A percentile compares a stretch with the other conserved stretches of the same genome.
phyloP scores from a whole-genome alignment of 2,113 vertebrate genomes.

The Myrmecophaga tridactyla region DNA sequence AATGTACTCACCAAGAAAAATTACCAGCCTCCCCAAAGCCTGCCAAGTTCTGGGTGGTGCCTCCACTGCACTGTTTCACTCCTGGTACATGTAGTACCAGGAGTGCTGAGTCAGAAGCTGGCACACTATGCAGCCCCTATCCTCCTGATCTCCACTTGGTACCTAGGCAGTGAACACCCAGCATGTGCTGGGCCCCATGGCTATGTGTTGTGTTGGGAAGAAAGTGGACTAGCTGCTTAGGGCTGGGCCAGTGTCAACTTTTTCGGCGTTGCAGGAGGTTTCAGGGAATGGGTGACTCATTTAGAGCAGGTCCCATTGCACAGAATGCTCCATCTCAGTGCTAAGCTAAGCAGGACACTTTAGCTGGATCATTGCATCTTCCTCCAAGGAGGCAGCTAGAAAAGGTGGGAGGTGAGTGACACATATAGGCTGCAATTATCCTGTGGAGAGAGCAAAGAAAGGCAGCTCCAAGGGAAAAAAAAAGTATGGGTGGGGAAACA shows the following conservation, averaged over 20 bases:
- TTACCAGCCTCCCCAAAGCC: background rate
- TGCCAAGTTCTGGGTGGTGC: background rate
- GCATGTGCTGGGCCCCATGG: background rate
- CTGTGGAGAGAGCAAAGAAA: background rate
- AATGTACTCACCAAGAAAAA: background rate
- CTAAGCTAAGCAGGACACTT: background rate
- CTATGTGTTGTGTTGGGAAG: background rate
- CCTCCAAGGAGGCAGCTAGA: background rate
- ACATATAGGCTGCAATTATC: background rate
- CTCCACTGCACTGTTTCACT: background rate
- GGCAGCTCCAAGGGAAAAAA: background rate
- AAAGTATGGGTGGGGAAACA: background rate
- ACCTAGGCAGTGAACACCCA: background rate
- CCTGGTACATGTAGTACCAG: background rate
- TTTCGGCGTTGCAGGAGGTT: background rate
- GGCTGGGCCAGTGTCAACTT: background rate
- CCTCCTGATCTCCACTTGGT: background rate
- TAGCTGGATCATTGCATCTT: background rate
- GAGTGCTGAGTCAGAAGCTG: no score
- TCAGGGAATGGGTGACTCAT: background rate
- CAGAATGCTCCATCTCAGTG: background rate
- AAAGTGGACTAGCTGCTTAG: background rate
- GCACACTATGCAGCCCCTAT: no score
- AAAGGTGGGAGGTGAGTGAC: background rate
- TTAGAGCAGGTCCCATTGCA: background rate